Base-by-base conservation (phyloP, 2,797 vertebrate genomes). In the Eutrigla gurnardus region DNA sequence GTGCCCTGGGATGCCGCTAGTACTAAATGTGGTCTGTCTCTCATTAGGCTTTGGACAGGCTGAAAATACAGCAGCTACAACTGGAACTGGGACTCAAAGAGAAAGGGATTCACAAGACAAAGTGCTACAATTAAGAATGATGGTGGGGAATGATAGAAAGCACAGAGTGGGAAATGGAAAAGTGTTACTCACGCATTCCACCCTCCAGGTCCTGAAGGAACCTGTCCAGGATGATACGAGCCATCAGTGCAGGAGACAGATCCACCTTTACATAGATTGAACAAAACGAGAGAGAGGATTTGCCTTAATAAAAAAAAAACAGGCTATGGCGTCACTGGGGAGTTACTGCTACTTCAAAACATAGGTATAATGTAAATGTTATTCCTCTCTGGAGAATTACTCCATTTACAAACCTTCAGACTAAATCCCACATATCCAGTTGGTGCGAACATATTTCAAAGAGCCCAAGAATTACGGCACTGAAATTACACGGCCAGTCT, bases 241-340 rank as follows among this genome's bases (percentile, higher is more conserved):
- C 97, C 96, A 99, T 96, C 86, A 99, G 86, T 7, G 98, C 96
- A 61, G 97, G 98, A 85, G 98, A 96, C 81, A 98, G 94, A 91
- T 98, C 96, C 93, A 98, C 96, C 98, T 99, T 88, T 76, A 63
- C 35, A 68, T 7, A 74, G 73, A 88, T 81, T 69, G 62, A 36
- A 70, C 39, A 64, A 66, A 3, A 71, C 25, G 25, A 85, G 42
- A 58, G 9, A 6, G 32, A 52, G 37, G 76, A 83, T 88, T 79
- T 83, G 52, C 42, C 52, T 71, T 67, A 82, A 82, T 75, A 73
- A 76, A 79, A 50, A 50, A 32, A 33, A 78, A 85, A 57, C 53
- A 66, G 54, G 43, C 60, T 36, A 60, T 62, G 4, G 52, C 42
- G 1, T 70, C 73, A 73, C 58, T 47, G 33, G 12, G 15, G 36